Evolutionary conservation across 2,797 vertebrate species (phyloP), one percentile per base, ranked within the genome.

Genomic region (Nannoperca obscura): DNA sequence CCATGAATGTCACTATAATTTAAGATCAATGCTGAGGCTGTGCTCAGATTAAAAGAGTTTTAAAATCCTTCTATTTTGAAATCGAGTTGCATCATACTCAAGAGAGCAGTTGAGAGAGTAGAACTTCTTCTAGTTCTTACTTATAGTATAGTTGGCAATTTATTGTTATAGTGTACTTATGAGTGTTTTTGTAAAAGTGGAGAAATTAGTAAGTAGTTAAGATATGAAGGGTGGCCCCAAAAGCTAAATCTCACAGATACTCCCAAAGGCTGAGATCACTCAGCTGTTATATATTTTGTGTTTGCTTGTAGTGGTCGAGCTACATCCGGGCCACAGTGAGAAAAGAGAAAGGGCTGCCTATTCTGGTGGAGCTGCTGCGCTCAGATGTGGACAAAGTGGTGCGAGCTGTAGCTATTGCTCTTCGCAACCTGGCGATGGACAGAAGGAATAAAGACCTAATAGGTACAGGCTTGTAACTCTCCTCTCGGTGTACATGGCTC

Each of bases 371-470:
- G 82, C 94, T 99, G 84, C 96, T 99, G 76, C 97, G 97, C 86
- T 99, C 98, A 0, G 97, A 99, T 74, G 97, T 96, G 0, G 98
- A 99, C 94, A 99, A 99, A 92, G 98, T 99, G 42, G 97, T 99
- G 71, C 95, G 98, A 57, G 98, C 98, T 0, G 97, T 99, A 5
- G 96, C 98, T 61, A 99, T 99, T 0, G 98, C 98, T 7, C 94
- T 99, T 27, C 96, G 98, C 36, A 99, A 99, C 87, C 96, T 99
- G 36, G 98, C 98, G 20, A 97, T 99, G 93, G 98, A 99, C 89
- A 95, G 95, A 24, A 96, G 98, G 90, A 99, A 99, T 88, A 99
- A 99, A 88, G 98, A 99, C 82, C 95, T 99, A 59, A 98, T 99
- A 79, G 98, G 98, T 99, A 63, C 40, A 20, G 57, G 14, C 22